phyloP scores from a whole-genome alignment of 2,888 invertebrate genomes.

The Metalampra italica region DNA sequence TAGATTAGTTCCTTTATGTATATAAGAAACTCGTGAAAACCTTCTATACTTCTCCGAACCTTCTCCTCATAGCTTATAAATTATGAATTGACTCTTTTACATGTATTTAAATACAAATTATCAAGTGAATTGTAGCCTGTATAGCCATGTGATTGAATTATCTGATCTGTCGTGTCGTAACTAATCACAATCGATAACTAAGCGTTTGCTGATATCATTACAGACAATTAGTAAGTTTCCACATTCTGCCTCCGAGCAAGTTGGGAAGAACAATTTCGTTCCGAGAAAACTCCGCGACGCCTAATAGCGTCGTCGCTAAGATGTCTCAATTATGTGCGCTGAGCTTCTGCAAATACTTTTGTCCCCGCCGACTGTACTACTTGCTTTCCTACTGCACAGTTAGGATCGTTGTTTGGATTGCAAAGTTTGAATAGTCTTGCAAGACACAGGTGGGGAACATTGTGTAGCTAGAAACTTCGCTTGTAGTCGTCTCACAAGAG shows the following conservation, averaged over 20 bases:
- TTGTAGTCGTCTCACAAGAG: too few relatives aligned
- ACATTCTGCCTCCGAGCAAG: conserved; percentile 8
- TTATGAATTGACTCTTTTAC: too few relatives aligned
- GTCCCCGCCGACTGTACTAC: conserved; percentile 23
- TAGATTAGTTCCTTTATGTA: too few relatives aligned
- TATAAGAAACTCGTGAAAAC: too few relatives aligned
- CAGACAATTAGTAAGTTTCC: conserved; percentile 3
- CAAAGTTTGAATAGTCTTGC: conserved; percentile 1
- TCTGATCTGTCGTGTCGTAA: too few relatives aligned
- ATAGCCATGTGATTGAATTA: neutral
- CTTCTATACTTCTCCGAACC: too few relatives aligned
- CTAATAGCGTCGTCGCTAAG: conserved; percentile 35
- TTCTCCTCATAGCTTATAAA: too few relatives aligned
- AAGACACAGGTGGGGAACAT: conserved; percentile 1
- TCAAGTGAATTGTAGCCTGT: too few relatives aligned
- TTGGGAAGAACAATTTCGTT: conserved; percentile 32
- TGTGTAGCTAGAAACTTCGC: neutral
- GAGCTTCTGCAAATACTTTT: conserved; percentile 34
- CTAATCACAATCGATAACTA: too few relatives aligned
- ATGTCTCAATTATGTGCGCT: conserved; percentile 44
- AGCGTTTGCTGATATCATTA: neutral
- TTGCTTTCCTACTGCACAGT: conserved; percentile 3
- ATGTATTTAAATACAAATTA: too few relatives aligned
- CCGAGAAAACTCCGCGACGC: conserved; percentile 29
- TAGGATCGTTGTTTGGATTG: conserved; percentile 1